These are phyloP conservation scores for Clarias fuscus DNA, from an alignment of 2,797 vertebrate genomes.

Conservation along the genomic window DNA sequence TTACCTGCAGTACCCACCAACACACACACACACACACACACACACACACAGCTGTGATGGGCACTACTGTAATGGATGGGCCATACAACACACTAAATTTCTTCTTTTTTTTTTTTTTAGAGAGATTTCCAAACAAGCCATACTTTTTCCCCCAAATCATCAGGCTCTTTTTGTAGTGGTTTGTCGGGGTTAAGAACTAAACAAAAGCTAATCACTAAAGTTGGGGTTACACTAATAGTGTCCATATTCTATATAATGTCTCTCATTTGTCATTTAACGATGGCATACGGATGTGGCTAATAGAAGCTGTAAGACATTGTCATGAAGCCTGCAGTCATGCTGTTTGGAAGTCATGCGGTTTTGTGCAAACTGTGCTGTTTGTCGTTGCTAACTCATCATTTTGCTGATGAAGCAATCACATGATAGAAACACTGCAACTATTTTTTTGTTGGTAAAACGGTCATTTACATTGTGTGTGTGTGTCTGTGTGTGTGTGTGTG, in stretches of 20 bases:
- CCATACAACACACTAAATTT: neutral
- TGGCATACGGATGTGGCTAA: constrained; percentile 48
- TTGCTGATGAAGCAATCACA: neutral
- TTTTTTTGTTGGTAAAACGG: neutral
- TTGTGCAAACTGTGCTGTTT: constrained; percentile 20
- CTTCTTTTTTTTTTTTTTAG: no score
- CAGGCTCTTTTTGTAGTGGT: constrained; percentile 44
- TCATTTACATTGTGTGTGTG: neutral
- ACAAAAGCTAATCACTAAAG: neutral
- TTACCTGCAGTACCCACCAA: no score
- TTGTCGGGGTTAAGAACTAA: neutral
- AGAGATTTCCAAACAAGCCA: neutral
- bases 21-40: no score
- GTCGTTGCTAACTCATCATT: constrained; percentile 15
- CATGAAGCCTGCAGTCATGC: constrained; percentile 21
- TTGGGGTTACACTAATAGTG: constrained; percentile 25
- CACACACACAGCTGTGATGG: no score
- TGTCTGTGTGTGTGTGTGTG: neutral
- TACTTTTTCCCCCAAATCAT: neutral
- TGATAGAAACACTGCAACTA: no score
- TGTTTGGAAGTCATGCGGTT: constrained; percentile 13
- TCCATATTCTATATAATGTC: constrained; percentile 29
- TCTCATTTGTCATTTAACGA: constrained; percentile 43
- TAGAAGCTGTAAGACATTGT: constrained; percentile 23
- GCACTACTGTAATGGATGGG: no score